These are phyloP conservation scores for Plectrocnemia conspersa DNA, from an alignment of 1,140 invertebrate genomes.

Conservation along the genomic window DNA sequence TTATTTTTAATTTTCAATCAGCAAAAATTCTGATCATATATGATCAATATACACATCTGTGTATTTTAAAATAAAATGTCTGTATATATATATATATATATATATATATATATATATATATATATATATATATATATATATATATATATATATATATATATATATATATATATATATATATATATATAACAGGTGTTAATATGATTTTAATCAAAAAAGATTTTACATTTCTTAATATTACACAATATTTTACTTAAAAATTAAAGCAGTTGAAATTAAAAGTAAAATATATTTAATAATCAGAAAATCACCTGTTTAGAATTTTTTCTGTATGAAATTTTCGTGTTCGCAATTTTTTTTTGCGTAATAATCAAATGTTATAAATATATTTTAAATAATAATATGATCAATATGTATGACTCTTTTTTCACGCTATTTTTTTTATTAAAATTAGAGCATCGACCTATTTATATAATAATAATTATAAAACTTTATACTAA, in stretches of 20 bases:
- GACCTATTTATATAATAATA: conserved; percentile 2
- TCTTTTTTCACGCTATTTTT: not conserved
- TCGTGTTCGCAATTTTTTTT: no score
- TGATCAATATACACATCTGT: no score
- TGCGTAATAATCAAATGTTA: not conserved
- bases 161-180: conserved; percentile 5
- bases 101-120: no score
- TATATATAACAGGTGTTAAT: not conserved
- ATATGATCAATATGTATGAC: not conserved
- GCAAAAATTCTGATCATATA: no score
- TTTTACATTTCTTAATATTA: no score
- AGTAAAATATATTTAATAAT: conserved; percentile 18
- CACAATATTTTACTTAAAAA: conserved; percentile 13
- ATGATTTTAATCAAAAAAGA: no score
- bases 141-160: no score
- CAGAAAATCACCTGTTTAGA: not conserved
- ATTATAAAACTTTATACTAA: conserved; percentile 3
- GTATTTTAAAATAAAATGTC: no score
- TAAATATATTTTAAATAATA: not conserved
- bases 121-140: no score
- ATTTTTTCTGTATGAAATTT: no score
- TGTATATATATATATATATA: no score
- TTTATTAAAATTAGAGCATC: not conserved
- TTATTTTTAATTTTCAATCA: no score
- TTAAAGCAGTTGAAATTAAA: not conserved